Conservation (phyloP, 2,797 vertebrate genomes). For the Rhynchonycteris naso region DNA sequence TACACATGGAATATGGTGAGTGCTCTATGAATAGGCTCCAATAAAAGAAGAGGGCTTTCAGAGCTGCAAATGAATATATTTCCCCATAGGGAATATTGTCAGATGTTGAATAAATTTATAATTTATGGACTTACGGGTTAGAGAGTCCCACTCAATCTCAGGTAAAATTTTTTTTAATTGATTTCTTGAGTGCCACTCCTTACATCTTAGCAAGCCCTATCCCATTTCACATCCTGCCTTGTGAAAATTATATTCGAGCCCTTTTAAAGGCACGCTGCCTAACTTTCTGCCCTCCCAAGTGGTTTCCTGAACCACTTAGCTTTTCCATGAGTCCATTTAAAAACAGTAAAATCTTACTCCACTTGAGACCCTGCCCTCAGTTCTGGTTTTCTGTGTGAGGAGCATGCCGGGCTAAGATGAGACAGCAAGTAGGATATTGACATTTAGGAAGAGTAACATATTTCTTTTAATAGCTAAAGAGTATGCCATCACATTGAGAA, state of each 20-base stretch:
- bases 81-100: not conserved
- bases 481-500: not conserved
- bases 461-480: not conserved
- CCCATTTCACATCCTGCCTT: conserved; percentile 26
- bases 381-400: not conserved
- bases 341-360: not conserved
- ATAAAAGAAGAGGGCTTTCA: not conserved
- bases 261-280: conserved; percentile 53
- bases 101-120: not conserved
- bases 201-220: not conserved
- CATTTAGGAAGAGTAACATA: not conserved
- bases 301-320: not conserved
- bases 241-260: conserved; percentile 41
- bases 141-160: not conserved
- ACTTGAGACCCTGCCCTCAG: not conserved
- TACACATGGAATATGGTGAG: not conserved
- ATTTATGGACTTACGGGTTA: not conserved
- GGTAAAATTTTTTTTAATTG: not conserved
- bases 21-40: not conserved
- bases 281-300: not conserved
- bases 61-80: not conserved
- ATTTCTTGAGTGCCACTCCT: not conserved
- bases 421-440: not conserved
- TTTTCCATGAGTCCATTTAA: not conserved
- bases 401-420: not conserved